Evolutionary conservation across 2,888 invertebrate genomes (phyloP), one percentile per base, ranked within the genome.

Genomic region (Helicoverpa assulta): DNA sequence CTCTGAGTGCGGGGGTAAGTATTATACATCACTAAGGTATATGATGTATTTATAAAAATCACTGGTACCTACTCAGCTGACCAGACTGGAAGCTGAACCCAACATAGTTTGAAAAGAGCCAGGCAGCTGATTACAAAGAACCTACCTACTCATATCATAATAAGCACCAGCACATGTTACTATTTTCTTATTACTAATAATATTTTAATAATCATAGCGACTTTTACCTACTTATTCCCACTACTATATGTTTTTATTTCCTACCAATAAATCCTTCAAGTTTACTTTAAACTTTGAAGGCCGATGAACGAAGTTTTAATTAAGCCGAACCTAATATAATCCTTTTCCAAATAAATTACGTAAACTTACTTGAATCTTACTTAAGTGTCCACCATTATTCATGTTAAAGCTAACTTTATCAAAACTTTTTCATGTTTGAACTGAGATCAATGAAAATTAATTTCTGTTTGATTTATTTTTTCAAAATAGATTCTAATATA

Each of bases 281-380:
- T 47, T 47, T 1, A 47, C 47, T 47, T 47, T 16, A n/a, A n/a
- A 47, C 47, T 47, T 7, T 47, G 47, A n/a, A 47, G 47, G 47
- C 16, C 47, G 47, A 47, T 47, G 6, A 21, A 14, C 21, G 8
- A 53, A 53, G 53, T 55, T 63, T 61, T 47, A 53, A n/a, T 33
- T 66, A 33, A 47, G n/a, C 5, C 47, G 37, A 54, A 58, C 33
- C 21, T 67, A 67, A 54, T 55, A 58, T 54, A 26, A 59, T 67
- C 47, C 26, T 53, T 59, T 66, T 67, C 18, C 47, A 58, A 58
- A 69, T 14, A 69, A 69, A 2, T 57, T 52, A 65, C 12, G 21
- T 50, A 16, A 51, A 56, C 21, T 47, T 12, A 64, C 40, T 67
- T 6, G 12, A 67, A 59, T 47, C 37, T 19, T 56, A 55, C 52